Evolutionary conservation across 2,113 vertebrate genomes (phyloP).

Genomic region (Heptranchias perlo): DNA sequence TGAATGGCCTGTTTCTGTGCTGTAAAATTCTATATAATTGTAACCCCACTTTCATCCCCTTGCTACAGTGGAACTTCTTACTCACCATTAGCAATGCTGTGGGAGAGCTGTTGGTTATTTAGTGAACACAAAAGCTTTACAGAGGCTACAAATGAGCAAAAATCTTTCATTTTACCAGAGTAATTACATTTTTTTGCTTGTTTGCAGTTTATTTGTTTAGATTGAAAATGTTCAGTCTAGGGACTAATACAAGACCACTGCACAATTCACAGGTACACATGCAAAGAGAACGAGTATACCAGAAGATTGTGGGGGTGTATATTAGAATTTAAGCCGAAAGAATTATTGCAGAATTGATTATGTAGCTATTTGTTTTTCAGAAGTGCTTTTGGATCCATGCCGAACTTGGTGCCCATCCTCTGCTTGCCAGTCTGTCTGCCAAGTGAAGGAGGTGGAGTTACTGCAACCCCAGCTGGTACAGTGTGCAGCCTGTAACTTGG

Average conservation of each 20-base stretch:
- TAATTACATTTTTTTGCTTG: background rate
- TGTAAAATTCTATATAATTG: too few species aligned
- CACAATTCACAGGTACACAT: too few species aligned
- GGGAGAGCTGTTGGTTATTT: background rate
- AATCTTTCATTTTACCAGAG: background rate
- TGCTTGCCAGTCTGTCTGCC: constrained; percentile 92
- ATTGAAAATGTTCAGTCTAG: background rate
- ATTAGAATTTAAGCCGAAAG: too few species aligned
- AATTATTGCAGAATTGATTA: background rate
- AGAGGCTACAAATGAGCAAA: background rate
- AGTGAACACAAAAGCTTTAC: background rate
- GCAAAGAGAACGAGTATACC: too few species aligned
- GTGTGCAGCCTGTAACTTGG: constrained; percentile 78
- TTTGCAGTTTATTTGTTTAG: too few species aligned
- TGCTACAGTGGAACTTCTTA: too few species aligned
- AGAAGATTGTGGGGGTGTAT: background rate
- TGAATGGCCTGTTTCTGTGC: too few species aligned
- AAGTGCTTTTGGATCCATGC: constrained; percentile 93
- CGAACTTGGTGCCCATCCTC: constrained; percentile 96
- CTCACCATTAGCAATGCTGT: too few species aligned
- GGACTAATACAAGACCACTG: background rate
- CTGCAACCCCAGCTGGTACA: constrained; percentile 81
- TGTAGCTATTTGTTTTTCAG: constrained; percentile 51
- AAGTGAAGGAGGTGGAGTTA: constrained; percentile 77
- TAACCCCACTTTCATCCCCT: too few species aligned